Conservation (phyloP, 2,113 vertebrate genomes). For the Cochlearius cochlearius region DNA sequence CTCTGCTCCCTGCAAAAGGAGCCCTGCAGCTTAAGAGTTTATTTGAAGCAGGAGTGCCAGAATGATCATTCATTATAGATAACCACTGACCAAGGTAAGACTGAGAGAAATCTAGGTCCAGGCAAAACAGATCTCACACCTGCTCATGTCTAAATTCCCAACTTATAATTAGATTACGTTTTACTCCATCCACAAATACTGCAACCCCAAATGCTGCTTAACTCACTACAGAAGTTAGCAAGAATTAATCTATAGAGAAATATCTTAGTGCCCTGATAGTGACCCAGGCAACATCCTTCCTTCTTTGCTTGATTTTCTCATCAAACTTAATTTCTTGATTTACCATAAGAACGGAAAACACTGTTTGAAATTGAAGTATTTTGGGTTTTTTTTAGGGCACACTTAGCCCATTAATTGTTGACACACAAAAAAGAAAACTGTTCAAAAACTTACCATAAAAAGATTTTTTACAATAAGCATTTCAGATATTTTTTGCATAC, state of each 20-base stretch:
- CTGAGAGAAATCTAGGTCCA: rapidly evolving
- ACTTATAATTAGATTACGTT: rapidly evolving
- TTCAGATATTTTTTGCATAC: rapidly evolving
- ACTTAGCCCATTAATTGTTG: rapidly evolving
- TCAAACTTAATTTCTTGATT: rapidly evolving
- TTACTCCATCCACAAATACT: rapidly evolving
- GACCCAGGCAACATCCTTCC: rapidly evolving
- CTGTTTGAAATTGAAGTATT: too few species aligned
- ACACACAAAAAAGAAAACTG: rapidly evolving
- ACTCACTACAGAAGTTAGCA: rapidly evolving
- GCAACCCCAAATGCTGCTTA: rapidly evolving
- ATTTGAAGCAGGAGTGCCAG: background rate
- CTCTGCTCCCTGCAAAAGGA: background rate
- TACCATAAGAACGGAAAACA: rapidly evolving
- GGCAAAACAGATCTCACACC: background rate
- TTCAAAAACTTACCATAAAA: rapidly evolving
- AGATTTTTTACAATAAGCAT: rapidly evolving
- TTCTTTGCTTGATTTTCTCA: rapidly evolving
- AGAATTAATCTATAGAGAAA: rapidly evolving
- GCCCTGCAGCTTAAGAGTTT: rapidly evolving
- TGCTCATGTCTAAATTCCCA: background rate
- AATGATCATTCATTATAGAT: rapidly evolving
- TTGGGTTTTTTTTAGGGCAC: rapidly evolving
- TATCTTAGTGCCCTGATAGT: rapidly evolving
- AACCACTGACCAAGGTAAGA: too few species aligned